Evolutionary conservation across 2,888 invertebrate species (phyloP).

Genomic region (Chloroclystis v-ata): DNA sequence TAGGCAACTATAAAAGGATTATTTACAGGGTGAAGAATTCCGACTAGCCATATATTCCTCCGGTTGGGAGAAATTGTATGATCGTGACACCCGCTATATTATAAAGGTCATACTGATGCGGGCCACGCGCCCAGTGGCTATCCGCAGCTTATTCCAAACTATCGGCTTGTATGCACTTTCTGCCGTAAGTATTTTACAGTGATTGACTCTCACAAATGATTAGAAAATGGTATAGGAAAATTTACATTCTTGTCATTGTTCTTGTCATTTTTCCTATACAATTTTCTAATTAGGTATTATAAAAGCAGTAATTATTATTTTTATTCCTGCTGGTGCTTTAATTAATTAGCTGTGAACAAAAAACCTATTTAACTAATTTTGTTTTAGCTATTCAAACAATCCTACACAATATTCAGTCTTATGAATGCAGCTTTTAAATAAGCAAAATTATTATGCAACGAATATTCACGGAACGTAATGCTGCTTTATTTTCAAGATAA

Average conservation of each 20-base stretch:
- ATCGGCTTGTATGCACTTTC: conserved; percentile 27
- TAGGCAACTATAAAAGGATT: too few relatives aligned
- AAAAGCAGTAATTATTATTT: too few relatives aligned
- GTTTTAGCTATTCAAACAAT: conserved; percentile 8
- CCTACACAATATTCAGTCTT: conserved; percentile 12
- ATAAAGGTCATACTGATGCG: conserved; percentile 22
- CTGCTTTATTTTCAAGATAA: too few relatives aligned
- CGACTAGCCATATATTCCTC: conserved; percentile 28
- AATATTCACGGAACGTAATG: too few relatives aligned
- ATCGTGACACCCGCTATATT: conserved; percentile 24
- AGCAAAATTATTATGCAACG: too few relatives aligned
- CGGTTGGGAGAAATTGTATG: conserved; percentile 31
- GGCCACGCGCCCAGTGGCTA: conserved; percentile 23
- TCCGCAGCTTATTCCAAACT: conserved; percentile 25
- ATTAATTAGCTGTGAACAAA: too few relatives aligned
- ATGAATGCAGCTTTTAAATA: conserved; percentile 11
- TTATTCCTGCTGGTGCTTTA: too few relatives aligned
- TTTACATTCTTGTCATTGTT: background rate
- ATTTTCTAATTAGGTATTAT: too few relatives aligned
- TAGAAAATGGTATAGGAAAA: too few relatives aligned
- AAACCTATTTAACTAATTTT: background rate
- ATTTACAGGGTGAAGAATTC: conserved; percentile 27
- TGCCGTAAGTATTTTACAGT: conserved; percentile 20
- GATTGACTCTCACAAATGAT: too few relatives aligned
- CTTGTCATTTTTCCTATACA: background rate